These are phyloP conservation scores for Drosophila albomicans DNA, from an alignment of 1,140 invertebrate species.

Conservation along the genomic window DNA sequence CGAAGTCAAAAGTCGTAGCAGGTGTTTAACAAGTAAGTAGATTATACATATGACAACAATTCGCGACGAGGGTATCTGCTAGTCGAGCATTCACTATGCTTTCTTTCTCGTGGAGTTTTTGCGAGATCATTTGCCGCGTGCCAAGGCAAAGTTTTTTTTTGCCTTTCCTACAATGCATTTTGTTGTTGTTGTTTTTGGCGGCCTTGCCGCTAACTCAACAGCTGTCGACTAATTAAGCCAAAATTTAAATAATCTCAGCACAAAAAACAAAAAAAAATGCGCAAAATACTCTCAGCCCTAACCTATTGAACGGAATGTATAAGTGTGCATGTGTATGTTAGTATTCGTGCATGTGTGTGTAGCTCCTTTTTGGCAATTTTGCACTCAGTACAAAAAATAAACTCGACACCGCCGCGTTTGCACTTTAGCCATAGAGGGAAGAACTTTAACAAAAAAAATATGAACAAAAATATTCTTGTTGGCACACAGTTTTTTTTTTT, in stretches of 20 bases:
- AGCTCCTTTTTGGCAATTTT: slow-evolving; percentile 63
- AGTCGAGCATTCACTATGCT: background rate
- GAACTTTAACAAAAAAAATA: slow-evolving; percentile 68
- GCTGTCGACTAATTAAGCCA: slow-evolving; percentile 47
- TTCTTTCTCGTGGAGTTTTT: slow-evolving; percentile 21
- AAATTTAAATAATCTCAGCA: slow-evolving; percentile 34
- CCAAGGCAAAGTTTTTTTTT: slow-evolving; percentile 21
- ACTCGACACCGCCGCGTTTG: slow-evolving; percentile 56
- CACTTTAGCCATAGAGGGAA: slow-evolving; percentile 34
- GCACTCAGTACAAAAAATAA: slow-evolving; percentile 56
- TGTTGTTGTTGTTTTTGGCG: slow-evolving; percentile 38
- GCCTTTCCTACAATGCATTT: background rate
- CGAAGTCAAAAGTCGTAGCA: background rate
- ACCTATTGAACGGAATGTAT: slow-evolving; percentile 34
- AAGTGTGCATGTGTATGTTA: slow-evolving; percentile 5
- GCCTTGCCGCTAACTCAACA: slow-evolving; percentile 53
- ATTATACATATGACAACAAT: background rate
- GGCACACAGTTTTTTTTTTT: slow-evolving; percentile 12
- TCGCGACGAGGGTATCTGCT: background rate
- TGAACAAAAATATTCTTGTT: slow-evolving; percentile 31
- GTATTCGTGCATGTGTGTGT: slow-evolving; percentile 38
- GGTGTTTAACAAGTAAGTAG: background rate
- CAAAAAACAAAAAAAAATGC: slow-evolving; percentile 1
- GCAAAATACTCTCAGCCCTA: slow-evolving; percentile 39
- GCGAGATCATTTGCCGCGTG: slow-evolving; percentile 37